These are phyloP conservation scores for Pilophorus perplexus DNA, from an alignment of 2,888 invertebrate genomes.

Conservation along the genomic window DNA sequence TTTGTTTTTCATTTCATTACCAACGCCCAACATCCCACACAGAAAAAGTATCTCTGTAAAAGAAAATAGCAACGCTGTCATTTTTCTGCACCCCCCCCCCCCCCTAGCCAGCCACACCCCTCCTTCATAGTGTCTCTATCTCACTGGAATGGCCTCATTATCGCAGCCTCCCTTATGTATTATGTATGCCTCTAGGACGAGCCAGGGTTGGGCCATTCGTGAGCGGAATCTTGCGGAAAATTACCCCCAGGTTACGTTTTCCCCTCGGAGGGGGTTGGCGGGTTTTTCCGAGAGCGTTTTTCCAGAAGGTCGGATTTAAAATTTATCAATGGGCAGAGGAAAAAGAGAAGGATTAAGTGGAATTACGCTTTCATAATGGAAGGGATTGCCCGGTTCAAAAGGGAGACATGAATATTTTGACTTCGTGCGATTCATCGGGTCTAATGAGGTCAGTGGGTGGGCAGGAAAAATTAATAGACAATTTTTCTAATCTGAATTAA, in stretches of 20 bases:
- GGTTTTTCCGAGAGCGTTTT: not conserved
- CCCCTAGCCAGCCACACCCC: too few species aligned
- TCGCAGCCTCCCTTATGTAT: slow-evolving; percentile 8
- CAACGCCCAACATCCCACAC: not conserved
- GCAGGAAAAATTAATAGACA: too few species aligned
- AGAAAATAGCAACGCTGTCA: not conserved
- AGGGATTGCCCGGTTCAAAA: too few species aligned
- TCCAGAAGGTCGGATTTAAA: not conserved
- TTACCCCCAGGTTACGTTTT: slow-evolving; percentile 1
- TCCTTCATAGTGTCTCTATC: not conserved
- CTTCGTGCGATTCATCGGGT: too few species aligned
- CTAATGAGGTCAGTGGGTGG: too few species aligned
- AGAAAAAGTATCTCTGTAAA: not conserved
- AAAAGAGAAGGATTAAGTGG: too few species aligned
- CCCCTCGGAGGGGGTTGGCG: not conserved
- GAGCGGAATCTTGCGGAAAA: not conserved
- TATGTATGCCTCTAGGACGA: too few species aligned
- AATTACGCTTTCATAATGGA: slow-evolving; percentile 2
- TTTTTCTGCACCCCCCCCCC: not conserved
- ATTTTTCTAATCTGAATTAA: too few species aligned
- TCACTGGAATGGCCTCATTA: slow-evolving; percentile 1
- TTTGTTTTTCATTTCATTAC: slow-evolving; percentile 14
- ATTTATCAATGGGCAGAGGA: not conserved
- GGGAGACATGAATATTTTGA: too few species aligned
- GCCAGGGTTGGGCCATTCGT: not conserved